A percentile compares a stretch with the other conserved stretches of the same genome.
Evolutionary conservation across 2,888 invertebrate species (phyloP).

Genomic region (Pammene aurita): DNA sequence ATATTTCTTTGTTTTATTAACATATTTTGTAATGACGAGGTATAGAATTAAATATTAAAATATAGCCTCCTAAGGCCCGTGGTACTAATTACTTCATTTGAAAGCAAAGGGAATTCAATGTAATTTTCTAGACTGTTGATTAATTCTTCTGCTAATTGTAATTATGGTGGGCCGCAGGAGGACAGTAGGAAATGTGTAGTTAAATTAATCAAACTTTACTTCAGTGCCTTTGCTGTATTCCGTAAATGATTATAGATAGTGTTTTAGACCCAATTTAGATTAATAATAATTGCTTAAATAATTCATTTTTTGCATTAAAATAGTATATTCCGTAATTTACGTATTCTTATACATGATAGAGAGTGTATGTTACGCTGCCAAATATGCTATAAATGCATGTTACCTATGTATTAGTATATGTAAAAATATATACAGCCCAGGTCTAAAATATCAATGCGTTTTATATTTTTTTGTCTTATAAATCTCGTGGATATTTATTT

Average conservation of each 20-base stretch:
- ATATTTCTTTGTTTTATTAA: background rate
- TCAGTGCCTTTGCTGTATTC: slow-evolving; percentile 5
- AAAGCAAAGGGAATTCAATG: no score
- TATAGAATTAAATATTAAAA: no score
- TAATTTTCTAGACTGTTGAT: no score
- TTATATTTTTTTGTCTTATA: no score
- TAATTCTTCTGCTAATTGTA: no score
- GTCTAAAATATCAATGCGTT: background rate
- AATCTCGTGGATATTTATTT: no score
- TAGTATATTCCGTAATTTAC: background rate
- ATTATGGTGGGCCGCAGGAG: no score
- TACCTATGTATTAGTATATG: background rate
- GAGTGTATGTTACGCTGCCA: background rate
- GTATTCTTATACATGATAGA: slow-evolving; percentile 4
- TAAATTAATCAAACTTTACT: background rate
- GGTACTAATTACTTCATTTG: no score
- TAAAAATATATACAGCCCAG: background rate
- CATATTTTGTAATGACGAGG: background rate
- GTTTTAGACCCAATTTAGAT: background rate
- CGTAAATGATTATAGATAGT: background rate
- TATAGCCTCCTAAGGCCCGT: no score
- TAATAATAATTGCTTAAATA: background rate
- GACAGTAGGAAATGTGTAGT: background rate
- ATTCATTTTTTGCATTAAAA: background rate
- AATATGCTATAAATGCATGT: background rate